Percentiles rank a stretch among this genome's conserved stretches.
These are phyloP conservation scores for Cyprinodon tularosa DNA, from an alignment of 2,113 vertebrate genomes.

Conservation along the genomic window DNA sequence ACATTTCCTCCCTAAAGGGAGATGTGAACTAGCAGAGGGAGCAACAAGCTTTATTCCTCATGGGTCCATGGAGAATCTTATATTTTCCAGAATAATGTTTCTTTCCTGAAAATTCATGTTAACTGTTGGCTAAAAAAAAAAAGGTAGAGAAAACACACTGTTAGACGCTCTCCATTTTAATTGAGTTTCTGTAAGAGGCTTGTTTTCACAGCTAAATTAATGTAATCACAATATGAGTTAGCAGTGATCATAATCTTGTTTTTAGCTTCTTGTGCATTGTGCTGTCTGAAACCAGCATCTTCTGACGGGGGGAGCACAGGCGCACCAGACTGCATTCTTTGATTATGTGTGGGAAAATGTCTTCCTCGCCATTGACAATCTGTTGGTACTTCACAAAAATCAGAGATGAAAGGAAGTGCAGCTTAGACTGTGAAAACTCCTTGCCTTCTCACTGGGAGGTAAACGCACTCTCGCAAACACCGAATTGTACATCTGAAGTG, in stretches of 20 bases:
- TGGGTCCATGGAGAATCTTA: constrained; percentile 29
- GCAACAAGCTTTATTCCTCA: constrained; percentile 51
- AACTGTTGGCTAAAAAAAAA: neutral
- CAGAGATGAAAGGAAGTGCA: constrained; percentile 72
- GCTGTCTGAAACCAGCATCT: constrained; percentile 24
- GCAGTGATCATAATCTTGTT: constrained; percentile 40
- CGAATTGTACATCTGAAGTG: constrained; percentile 73
- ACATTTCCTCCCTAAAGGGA: constrained; percentile 33
- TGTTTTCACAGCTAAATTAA: constrained; percentile 38
- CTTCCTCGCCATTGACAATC: constrained; percentile 67
- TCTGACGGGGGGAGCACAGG: constrained; percentile 7
- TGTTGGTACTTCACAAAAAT: constrained; percentile 70
- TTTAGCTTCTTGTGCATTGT: neutral
- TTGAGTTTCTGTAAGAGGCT: constrained; percentile 21
- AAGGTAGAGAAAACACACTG: neutral
- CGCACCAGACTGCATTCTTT: constrained; percentile 46
- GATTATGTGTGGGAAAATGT: constrained; percentile 66
- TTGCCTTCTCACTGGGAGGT: constrained; percentile 69
- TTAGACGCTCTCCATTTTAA: constrained; percentile 3
- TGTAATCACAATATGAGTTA: constrained; percentile 43
- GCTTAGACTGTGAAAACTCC: constrained; percentile 62
- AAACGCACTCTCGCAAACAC: constrained; percentile 70
- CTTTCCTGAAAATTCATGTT: neutral
- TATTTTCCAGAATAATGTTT: constrained; percentile 2
- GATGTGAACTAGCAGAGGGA: constrained; percentile 56